Conservation (phyloP, 2,113 vertebrate species). For the Brachirus orientalis region DNA sequence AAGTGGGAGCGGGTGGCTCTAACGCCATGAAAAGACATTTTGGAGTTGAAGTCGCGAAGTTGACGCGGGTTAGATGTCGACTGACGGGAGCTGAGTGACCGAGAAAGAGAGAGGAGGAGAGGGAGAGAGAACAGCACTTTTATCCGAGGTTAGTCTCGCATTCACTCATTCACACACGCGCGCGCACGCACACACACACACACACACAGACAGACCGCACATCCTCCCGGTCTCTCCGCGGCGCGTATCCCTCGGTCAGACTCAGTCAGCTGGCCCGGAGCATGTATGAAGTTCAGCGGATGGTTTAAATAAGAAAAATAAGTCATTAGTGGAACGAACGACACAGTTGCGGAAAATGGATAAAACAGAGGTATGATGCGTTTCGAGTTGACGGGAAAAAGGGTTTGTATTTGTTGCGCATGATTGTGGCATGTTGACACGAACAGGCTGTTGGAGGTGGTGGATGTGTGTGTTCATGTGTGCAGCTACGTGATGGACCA, state of each 20-base stretch:
- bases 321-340: too few relatives aligned
- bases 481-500: slow-evolving; percentile 50
- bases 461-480: neutral
- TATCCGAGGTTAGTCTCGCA: slow-evolving; percentile 47
- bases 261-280: too few relatives aligned
- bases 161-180: slow-evolving; percentile 1
- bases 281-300: slow-evolving; percentile 45
- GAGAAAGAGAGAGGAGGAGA: neutral
- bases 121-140: slow-evolving; percentile 28
- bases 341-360: slow-evolving; percentile 17
- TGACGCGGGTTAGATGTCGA: slow-evolving; percentile 50
- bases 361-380: slow-evolving; percentile 54
- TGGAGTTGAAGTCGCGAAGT: slow-evolving; percentile 60
- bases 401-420: neutral
- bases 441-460: neutral
- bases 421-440: slow-evolving; percentile 4
- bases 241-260: neutral
- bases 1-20: neutral
- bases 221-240: slow-evolving; percentile 3
- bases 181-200: neutral
- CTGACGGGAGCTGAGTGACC: slow-evolving; percentile 18
- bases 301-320: slow-evolving; percentile 29
- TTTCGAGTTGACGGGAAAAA: too few relatives aligned
- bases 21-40: slow-evolving; percentile 26
- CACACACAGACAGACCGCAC: slow-evolving; percentile 8